phyloP scores from a whole-genome alignment of 2,797 vertebrate species.

The Meda fulgida region DNA sequence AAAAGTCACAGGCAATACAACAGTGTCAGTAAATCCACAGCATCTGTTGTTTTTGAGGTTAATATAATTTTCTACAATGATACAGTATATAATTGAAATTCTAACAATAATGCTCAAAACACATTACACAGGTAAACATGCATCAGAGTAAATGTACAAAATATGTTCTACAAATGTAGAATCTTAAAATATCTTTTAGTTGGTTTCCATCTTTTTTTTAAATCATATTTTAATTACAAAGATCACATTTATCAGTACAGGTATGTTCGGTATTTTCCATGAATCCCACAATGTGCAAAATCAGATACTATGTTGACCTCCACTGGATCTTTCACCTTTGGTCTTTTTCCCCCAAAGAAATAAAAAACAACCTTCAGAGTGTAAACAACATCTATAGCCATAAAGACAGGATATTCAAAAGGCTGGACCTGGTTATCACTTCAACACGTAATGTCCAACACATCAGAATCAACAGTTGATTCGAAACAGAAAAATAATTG shows the following conservation, averaged over 20 bases:
- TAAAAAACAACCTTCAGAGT: slow-evolving; percentile 13
- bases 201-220: background rate
- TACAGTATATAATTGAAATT: slow-evolving; percentile 9
- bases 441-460: slow-evolving; percentile 21
- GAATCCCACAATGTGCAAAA: slow-evolving; percentile 25
- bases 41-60: background rate
- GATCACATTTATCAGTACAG: slow-evolving; percentile 30
- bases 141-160: slow-evolving; percentile 19
- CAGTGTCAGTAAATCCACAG: slow-evolving; percentile 10
- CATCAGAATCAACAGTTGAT: background rate
- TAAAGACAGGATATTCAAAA: slow-evolving; percentile 32
- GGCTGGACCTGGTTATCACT: slow-evolving; percentile 38
- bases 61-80: slow-evolving; percentile 18
- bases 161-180: slow-evolving; percentile 30
- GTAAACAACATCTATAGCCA: slow-evolving; percentile 18
- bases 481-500: background rate
- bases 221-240: slow-evolving; percentile 5
- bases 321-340: slow-evolving; percentile 29
- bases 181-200: slow-evolving; percentile 21
- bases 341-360: background rate
- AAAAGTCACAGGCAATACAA: slow-evolving; percentile 21
- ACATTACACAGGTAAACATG: background rate
- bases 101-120: background rate
- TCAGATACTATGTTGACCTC: slow-evolving; percentile 3
- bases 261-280: background rate